phyloP scores from a whole-genome alignment of 2,113 vertebrate genomes.

The Cyanistes caeruleus region DNA sequence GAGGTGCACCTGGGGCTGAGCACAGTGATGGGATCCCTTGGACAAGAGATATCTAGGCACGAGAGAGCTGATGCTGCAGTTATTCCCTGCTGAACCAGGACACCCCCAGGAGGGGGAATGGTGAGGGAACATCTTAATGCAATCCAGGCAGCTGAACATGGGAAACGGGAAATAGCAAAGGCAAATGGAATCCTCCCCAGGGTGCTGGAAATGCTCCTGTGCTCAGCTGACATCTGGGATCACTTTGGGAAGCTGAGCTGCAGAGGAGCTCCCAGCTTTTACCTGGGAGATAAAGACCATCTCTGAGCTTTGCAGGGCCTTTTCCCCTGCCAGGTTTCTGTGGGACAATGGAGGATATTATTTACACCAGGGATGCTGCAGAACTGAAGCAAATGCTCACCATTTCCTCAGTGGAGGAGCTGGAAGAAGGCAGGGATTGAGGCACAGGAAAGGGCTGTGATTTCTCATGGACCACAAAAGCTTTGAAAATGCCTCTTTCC shows the following conservation, averaged over 20 bases:
- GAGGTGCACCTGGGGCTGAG: background rate
- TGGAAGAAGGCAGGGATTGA: background rate
- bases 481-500: background rate
- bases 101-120: background rate
- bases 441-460: background rate
- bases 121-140: background rate
- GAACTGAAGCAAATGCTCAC: background rate
- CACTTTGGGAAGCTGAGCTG: background rate
- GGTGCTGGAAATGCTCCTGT: background rate
- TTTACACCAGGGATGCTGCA: background rate
- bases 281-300: background rate
- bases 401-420: background rate
- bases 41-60: background rate
- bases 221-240: conserved; percentile 38
- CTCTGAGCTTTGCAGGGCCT: background rate
- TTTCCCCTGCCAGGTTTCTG: background rate
- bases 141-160: background rate
- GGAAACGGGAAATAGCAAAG: background rate
- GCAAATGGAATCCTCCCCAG: background rate
- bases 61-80: background rate
- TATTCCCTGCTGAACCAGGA: background rate
- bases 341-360: background rate
- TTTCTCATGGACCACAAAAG: background rate
- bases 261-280: background rate
- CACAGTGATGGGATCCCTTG: background rate